Base-by-base conservation (phyloP, 2,113 vertebrate species). In the Cyanoramphus novaezelandiae region DNA sequence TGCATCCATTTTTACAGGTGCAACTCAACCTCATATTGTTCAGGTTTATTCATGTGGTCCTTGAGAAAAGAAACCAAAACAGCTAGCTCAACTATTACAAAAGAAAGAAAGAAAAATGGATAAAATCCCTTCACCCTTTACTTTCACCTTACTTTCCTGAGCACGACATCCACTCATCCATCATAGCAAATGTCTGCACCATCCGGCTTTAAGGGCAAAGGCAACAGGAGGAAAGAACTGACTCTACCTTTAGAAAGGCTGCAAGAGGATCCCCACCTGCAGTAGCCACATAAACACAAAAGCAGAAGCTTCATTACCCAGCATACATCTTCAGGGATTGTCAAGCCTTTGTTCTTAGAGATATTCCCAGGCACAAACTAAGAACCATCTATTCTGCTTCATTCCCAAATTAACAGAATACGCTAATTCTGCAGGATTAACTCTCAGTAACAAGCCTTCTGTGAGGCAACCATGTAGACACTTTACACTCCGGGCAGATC, bases 11-110 rank as follows among this genome's bases (percentile, higher is more conserved):
- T 94, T 90, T 95, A 96, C 92, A 96, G 95, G 93, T 96, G 94
- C 93, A 92, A 95, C 89, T 95, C 92, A 93, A 79, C 62, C 77
- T 92, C 6, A 3, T n/a, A 95, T 96, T 97, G 96, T 97, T 94
- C 86, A 79, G 39, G 71, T 91, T 88, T 97, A 71, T 92, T 95
- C 90, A 89, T 71, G 65, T 79, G 80, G 85, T 92, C 90, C 64
- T 90, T 67, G 39, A 93, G 64, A 91, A 96, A 91, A 82, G 44
- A 84, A 92, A 88, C 64, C 43, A 94, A 93, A 93, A 71, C 49
- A 95, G 65, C 78, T 72, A 86, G 60, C 88, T 92, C 93, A 78
- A 68, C 75, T 80, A 67, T 33, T 11, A 21, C 28, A 23, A 44
- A 62, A 43, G 70, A 4, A 46, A 37, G 24, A 27, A 35, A 3